Base-by-base conservation (phyloP, 2,113 vertebrate genomes). In the Spizaetus ornatus region DNA sequence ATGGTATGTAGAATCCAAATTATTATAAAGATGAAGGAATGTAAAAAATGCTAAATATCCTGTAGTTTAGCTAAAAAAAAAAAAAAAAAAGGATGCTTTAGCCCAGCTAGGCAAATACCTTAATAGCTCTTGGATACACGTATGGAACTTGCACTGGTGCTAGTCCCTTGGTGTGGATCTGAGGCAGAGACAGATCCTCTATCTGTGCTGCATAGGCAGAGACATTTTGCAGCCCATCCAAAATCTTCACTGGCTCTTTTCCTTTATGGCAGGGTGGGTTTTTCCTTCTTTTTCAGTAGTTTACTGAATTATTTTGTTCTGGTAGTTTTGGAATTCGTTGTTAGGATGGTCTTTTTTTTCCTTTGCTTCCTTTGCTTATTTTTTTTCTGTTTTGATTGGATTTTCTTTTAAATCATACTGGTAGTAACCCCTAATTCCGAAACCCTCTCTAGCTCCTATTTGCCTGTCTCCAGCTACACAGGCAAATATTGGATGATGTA, bases 401-500 rank as follows among this genome's bases (percentile, higher is more conserved):
- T 84, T 92, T 71, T 58, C 10, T 12, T 86, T 71, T 76, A 31
- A 72, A 52, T 80, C 53, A 23, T 53, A 43, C 38, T 74, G 58
- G 23, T 78, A 50, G 55, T 47, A 34, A 58, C 17, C 1, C 32
- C 29, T 73, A 14, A 21, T 86, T 81, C 71, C 4, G 15, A 11
- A 21, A 31, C 26, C 16, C 36, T 86, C 38, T 62, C 50, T 62
- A 58, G 43, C 58, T 83, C 66, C n/a, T 53, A 1, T 50, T 86
- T 82, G 43, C 56, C 22, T 34, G 4, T 76, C 53, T 95, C 74
- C 77, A 89, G 48, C 73, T 84, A 67, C 69, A 69, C 32, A 56
- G 80, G 61, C 56, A 76, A 62, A 69, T 45, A 14, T 16, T 85
- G 72, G 70, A 91, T 95, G 95, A 95, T 93, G 82, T 85, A 92